A percentile compares a stretch with the other conserved stretches of the same genome.
Evolutionary conservation across 2,888 invertebrate species (phyloP).

Genomic region (Himalopsyche kuldschensis): DNA sequence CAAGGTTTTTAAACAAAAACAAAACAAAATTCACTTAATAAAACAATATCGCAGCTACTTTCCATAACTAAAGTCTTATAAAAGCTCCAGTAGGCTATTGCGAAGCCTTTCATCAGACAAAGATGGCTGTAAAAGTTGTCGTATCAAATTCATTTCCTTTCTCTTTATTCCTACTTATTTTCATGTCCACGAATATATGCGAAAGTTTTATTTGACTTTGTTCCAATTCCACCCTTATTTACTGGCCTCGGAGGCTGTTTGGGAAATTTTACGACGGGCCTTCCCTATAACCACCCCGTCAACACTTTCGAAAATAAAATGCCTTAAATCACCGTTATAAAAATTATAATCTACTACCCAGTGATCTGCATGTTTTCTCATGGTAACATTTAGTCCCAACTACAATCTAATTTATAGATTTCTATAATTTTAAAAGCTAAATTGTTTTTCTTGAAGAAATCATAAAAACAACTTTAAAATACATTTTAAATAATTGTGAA

Average conservation of each 20-base stretch:
- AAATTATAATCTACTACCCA: background rate
- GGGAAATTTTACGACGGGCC: background rate
- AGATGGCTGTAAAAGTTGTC: constrained; percentile 8
- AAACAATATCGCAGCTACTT: background rate
- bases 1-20: no score
- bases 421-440: no score
- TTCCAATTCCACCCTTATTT: constrained; percentile 17
- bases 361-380: background rate
- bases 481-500: no score
- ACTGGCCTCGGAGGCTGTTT: background rate
- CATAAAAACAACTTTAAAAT: no score
- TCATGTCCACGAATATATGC: constrained; percentile 15
- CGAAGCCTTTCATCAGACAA: background rate
- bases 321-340: background rate
- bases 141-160: constrained; percentile 3
- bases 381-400: background rate
- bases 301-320: background rate
- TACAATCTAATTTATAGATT: no score
- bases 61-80: background rate
- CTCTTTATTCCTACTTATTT: constrained; percentile 20
- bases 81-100: background rate
- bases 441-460: no score
- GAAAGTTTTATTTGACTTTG: constrained; percentile 21
- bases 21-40: background rate
- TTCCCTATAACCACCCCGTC: background rate